A percentile compares a stretch with the other conserved stretches of the same genome.
These are phyloP conservation scores for Ennomos fuscantarius DNA, from an alignment of 2,888 invertebrate genomes.

Conservation along the genomic window DNA sequence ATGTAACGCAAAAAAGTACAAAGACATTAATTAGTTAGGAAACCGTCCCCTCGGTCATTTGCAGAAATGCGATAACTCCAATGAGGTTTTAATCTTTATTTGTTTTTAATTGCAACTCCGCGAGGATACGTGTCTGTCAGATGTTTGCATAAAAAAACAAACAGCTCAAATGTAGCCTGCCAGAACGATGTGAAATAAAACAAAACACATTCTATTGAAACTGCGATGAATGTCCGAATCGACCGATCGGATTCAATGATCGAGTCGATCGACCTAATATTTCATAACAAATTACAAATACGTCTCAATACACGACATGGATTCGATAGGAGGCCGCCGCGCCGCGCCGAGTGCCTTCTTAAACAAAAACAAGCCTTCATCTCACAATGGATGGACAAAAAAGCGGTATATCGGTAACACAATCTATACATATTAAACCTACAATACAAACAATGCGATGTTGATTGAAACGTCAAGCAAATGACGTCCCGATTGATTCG, in stretches of 20 bases:
- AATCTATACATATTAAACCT: constrained; percentile 81
- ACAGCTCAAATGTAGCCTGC: constrained; percentile 12
- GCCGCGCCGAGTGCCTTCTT: constrained; percentile 47
- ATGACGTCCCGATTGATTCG: constrained; percentile 79
- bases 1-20: constrained; percentile 57
- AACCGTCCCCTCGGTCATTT: constrained; percentile 44
- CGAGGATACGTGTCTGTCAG: constrained; percentile 1
- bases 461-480: constrained; percentile 84
- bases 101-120: constrained; percentile 43
- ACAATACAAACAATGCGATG: constrained; percentile 83
- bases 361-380: constrained; percentile 68
- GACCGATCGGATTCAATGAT: constrained; percentile 39
- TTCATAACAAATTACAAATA: constrained; percentile 72
- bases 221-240: constrained; percentile 31
- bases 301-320: constrained; percentile 64
- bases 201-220: constrained; percentile 20
- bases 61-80: constrained; percentile 41
- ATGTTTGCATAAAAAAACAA: constrained; percentile 24
- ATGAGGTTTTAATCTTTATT: constrained; percentile 49
- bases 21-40: constrained; percentile 49
- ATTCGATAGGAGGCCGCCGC: constrained; percentile 49
- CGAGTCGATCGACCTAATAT: constrained; percentile 59
- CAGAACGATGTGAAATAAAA: constrained; percentile 21
- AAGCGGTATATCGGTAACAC: constrained; percentile 82
- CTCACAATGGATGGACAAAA: constrained; percentile 66